These are phyloP conservation scores for Oncopeltus fasciatus DNA, from an alignment of 1,140 invertebrate genomes.

Conservation along the genomic window DNA sequence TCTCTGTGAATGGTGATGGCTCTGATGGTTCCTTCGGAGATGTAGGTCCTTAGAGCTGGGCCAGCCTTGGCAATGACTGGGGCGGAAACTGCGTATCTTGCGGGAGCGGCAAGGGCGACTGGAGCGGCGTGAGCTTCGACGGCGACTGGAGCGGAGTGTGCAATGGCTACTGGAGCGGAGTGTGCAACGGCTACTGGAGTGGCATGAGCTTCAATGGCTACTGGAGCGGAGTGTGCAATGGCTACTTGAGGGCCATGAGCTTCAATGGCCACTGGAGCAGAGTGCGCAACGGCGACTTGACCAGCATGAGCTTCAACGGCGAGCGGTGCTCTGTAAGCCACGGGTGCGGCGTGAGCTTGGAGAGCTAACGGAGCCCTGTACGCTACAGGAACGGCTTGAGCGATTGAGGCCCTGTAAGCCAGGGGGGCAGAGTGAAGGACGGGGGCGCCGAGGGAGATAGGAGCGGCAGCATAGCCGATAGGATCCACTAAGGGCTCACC, in stretches of 20 bases:
- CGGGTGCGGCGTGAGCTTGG: neutral
- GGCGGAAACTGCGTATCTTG: neutral
- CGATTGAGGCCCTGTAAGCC: neutral
- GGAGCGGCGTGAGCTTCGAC: neutral
- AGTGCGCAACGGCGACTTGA: neutral
- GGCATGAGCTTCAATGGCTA: neutral
- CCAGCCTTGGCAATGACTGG: neutral
- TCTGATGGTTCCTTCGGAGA: constrained; percentile 30
- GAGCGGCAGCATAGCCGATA: neutral
- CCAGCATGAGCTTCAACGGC: neutral
- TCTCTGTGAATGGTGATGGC: constrained; percentile 34
- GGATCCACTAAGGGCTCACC: neutral
- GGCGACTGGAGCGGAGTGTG: neutral
- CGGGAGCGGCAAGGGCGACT: neutral
- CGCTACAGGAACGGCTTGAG: neutral
- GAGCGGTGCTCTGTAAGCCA: neutral
- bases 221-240: neutral
- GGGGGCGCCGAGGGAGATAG: neutral
- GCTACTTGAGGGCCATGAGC: neutral
- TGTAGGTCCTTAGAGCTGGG: constrained; percentile 17
- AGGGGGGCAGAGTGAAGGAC: neutral
- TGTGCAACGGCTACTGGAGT: neutral
- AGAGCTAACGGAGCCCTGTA: neutral
- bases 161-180: neutral
- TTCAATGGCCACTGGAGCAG: neutral